Percentiles rank a stretch among this genome's conserved stretches.
These are phyloP conservation scores for Gambelia wislizenii DNA, from an alignment of 2,797 vertebrate species.

Conservation along the genomic window DNA sequence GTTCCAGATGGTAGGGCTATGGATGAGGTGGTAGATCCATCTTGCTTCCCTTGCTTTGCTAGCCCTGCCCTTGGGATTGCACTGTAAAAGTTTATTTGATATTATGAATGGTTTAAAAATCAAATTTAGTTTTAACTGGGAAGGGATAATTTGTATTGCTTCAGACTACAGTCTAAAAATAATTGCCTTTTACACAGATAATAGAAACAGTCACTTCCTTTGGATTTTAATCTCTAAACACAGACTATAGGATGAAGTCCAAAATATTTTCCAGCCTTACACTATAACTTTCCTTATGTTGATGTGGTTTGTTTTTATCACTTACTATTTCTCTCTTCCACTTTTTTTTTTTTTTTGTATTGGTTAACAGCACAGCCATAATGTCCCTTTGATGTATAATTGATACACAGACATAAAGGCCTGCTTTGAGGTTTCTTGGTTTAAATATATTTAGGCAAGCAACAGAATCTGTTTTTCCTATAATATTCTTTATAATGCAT, in stretches of 20 bases:
- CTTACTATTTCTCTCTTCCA: neutral
- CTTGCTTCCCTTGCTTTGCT: neutral
- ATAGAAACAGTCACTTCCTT: neutral
- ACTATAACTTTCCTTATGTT: conserved; percentile 37
- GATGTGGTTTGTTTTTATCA: conserved; percentile 9
- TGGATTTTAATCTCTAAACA: conserved; percentile 43
- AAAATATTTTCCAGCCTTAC: conserved; percentile 56
- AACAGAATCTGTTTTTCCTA: conserved; percentile 50
- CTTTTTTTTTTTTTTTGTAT: conserved; percentile 41
- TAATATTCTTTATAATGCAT: conserved; percentile 52
- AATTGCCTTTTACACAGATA: neutral
- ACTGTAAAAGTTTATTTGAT: neutral
- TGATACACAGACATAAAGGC: conserved; percentile 49
- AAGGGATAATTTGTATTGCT: neutral
- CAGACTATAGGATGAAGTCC: conserved; percentile 27
- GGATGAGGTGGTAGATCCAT: neutral
- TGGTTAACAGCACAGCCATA: conserved; percentile 32
- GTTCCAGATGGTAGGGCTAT: neutral
- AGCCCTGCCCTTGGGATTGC: neutral
- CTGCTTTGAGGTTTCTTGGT: conserved; percentile 50
- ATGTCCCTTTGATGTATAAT: conserved; percentile 65
- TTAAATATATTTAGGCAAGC: conserved; percentile 61
- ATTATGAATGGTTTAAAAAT: neutral
- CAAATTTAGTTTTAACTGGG: neutral
- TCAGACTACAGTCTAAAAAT: neutral